These are phyloP conservation scores for Cenopis cana DNA, from an alignment of 2,888 invertebrate species.

Conservation along the genomic window DNA sequence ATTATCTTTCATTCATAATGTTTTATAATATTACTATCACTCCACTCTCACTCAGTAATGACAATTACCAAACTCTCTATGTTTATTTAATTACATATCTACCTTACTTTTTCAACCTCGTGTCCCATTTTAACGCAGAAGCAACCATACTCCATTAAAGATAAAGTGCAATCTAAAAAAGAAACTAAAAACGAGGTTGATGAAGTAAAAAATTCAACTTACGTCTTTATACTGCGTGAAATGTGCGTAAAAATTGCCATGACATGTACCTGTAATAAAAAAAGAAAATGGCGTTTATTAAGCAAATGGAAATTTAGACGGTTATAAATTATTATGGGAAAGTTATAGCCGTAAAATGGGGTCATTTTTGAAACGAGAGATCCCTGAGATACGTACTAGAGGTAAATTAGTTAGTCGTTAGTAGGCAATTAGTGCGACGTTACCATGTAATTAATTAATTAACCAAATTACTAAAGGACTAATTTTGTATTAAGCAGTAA, in stretches of 20 bases:
- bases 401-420: conserved; percentile 19
- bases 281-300: conserved; percentile 27
- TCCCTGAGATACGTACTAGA: conserved; percentile 4
- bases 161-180: background rate
- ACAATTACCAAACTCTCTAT: conserved; percentile 2
- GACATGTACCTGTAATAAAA: conserved; percentile 43
- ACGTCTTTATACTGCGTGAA: conserved; percentile 31
- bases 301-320: conserved; percentile 23
- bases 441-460: conserved; percentile 12
- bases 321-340: conserved; percentile 23
- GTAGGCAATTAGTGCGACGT: conserved; percentile 24
- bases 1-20: background rate
- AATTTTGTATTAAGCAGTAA: no score
- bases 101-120: background rate
- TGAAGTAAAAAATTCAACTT: conserved; percentile 20
- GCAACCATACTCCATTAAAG: background rate
- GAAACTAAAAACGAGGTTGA: background rate
- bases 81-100: conserved; percentile 16
- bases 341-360: conserved; percentile 16
- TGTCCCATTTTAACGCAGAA: background rate
- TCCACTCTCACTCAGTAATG: conserved; percentile 4
- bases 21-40: conserved; percentile 11
- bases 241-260: conserved; percentile 36
- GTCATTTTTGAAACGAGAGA: conserved; percentile 2
- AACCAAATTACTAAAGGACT: background rate